These are phyloP conservation scores for Sphenodon punctatus DNA, from an alignment of 2,797 vertebrate species.

Conservation along the genomic window DNA sequence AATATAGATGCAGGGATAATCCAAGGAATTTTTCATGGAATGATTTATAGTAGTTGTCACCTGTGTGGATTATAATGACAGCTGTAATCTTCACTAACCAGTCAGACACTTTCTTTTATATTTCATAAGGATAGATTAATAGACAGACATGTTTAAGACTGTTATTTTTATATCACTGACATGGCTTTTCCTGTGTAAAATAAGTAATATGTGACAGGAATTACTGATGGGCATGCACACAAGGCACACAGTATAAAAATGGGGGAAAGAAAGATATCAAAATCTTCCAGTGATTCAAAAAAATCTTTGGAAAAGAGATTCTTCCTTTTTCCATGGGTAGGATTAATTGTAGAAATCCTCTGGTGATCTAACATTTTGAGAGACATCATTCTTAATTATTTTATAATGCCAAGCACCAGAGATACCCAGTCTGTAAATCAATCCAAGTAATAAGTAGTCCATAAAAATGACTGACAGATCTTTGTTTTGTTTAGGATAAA, in stretches of 20 bases:
- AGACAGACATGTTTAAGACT: too few species aligned
- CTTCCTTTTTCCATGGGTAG: not conserved
- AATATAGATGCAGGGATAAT: rapidly evolving
- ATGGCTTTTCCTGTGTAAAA: not conserved
- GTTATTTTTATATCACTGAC: not conserved
- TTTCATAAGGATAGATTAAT: not conserved
- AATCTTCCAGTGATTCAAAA: not conserved
- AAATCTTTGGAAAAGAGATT: not conserved
- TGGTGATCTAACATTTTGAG: not conserved
- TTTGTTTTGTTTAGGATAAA: slow-evolving; percentile 10
- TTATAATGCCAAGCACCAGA: slow-evolving; percentile 1
- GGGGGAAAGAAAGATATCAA: not conserved
- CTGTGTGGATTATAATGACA: not conserved
- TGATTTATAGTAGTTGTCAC: not conserved
- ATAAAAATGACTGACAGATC: slow-evolving; percentile 29
- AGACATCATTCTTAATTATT: slow-evolving; percentile 3
- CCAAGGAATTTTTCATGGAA: not conserved
- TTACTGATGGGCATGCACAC: not conserved
- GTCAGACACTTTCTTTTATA: not conserved
- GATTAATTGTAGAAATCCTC: not conserved
- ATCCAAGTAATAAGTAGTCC: slow-evolving; percentile 18
- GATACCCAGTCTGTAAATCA: slow-evolving; percentile 22
- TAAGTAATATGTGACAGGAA: not conserved
- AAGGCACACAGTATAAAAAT: not conserved
- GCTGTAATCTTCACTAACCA: not conserved